These are phyloP conservation scores for Tachina grossa DNA, from an alignment of 2,888 invertebrate species.

Conservation along the genomic window DNA sequence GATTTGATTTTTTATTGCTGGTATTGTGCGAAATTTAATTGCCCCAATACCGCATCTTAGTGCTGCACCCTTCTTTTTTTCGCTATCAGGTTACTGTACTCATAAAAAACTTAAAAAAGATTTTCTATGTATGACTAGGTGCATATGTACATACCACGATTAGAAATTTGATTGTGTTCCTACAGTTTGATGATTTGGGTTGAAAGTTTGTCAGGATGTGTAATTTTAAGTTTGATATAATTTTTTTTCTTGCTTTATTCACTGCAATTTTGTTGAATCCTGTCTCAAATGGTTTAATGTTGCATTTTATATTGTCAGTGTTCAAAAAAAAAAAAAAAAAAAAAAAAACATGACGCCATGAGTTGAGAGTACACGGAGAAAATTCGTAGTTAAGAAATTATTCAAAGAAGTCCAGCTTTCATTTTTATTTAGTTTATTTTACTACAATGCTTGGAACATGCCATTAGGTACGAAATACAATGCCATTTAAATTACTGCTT, in stretches of 20 bases:
- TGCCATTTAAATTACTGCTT: too few species aligned
- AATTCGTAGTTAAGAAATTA: background rate
- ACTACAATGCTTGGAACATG: too few species aligned
- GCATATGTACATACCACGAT: background rate
- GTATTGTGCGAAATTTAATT: background rate
- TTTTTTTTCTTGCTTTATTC: background rate
- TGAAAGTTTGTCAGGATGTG: constrained; percentile 57
- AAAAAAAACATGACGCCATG: background rate
- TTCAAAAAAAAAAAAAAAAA: constrained; percentile 26
- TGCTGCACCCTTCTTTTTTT: background rate
- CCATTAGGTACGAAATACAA: too few species aligned
- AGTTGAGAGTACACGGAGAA: constrained; percentile 8
- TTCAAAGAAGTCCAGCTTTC: background rate
- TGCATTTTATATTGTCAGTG: constrained; percentile 52
- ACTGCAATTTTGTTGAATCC: constrained; percentile 31
- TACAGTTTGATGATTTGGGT: constrained; percentile 12
- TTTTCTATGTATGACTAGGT: background rate
- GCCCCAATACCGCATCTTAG: background rate
- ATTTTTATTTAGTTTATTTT: background rate
- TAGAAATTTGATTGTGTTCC: constrained; percentile 45
- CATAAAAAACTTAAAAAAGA: constrained; percentile 18
- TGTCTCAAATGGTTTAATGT: constrained; percentile 57
- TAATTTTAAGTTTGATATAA: constrained; percentile 34
- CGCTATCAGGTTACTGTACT: constrained; percentile 1
- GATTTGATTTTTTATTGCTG: background rate